These are phyloP conservation scores for Pao palembangensis DNA, from an alignment of 2,113 vertebrate genomes.

Conservation along the genomic window DNA sequence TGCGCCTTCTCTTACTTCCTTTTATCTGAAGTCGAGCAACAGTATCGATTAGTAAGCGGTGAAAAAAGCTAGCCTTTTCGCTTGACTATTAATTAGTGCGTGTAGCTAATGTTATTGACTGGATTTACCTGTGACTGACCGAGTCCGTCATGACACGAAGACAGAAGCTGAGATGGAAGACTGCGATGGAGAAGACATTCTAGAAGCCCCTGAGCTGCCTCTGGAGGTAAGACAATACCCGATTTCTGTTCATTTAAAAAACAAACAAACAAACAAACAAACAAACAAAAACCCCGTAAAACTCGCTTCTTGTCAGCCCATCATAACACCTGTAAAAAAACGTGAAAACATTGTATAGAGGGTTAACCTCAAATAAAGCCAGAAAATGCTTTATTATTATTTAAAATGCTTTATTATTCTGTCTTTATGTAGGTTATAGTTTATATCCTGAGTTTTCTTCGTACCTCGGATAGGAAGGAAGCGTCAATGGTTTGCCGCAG, in stretches of 20 bases:
- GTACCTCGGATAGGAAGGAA: slow-evolving; percentile 80
- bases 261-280: neutral
- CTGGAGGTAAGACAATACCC: slow-evolving; percentile 64
- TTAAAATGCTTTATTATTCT: neutral
- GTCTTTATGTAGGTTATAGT: slow-evolving; percentile 73
- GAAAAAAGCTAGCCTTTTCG: neutral
- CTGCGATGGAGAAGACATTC: slow-evolving; percentile 25
- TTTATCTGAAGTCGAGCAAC: neutral
- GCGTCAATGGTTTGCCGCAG: slow-evolving; percentile 79
- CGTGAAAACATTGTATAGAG: neutral
- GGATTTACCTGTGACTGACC: slow-evolving; percentile 8
- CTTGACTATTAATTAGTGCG: neutral
- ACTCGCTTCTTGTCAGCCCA: no score
- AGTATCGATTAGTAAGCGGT: no score
- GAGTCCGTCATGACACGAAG: neutral
- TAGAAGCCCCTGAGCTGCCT: slow-evolving; percentile 65
- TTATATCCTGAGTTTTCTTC: slow-evolving; percentile 81
- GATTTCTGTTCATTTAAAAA: neutral
- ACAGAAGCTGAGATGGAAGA: slow-evolving; percentile 43
- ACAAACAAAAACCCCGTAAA: no score
- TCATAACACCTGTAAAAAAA: no score
- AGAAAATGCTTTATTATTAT: neutral
- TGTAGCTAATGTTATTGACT: neutral
- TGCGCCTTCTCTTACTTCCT: neutral
- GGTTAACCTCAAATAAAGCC: no score